Base-by-base conservation (phyloP, 2,113 vertebrate species). In the Solenodon paradoxus region DNA sequence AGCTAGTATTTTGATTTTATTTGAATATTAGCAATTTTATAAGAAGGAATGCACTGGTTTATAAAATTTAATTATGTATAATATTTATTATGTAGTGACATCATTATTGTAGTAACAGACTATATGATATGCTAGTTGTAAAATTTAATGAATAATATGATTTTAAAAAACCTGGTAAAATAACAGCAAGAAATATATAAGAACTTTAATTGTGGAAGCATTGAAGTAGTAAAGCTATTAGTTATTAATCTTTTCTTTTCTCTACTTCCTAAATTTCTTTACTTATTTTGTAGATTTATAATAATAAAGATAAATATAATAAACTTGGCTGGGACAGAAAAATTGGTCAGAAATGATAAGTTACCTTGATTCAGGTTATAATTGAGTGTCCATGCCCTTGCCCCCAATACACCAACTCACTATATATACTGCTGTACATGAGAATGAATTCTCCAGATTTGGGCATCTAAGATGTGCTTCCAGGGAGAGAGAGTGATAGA, bases 301-400 rank as follows among this genome's bases (percentile, higher is more conserved):
- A 72, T 22, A 64, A 82, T 75, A 57, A 69, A 63, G 22, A 78
- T 66, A 92, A 81, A 47, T 63, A n/a, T 38, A 88, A 75, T 30
- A 45, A 93, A 89, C 7, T 53, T 66, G 35, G 13, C 9, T 59
- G 32, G 7, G 28, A 20, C 6, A 88, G 19, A 90, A 89, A 71
- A n/a, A n/a, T n/a, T 86, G 35, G 35, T 82, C 22, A 88, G 87
- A 81, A 86, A 38, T 49, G 57, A 96, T 26, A 90, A 66, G 40
- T 30, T 40, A 66, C 45, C 26, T 86, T 83, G 32, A 83, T 82
- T 82, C n/a, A 78, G 38, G 9, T 81, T 81, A 55, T 64, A 42
- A 32, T 0, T 75, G 26, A 57, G 24, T 66, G 15, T 93, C 30
- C 16, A 53, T 3, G 1, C 12, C 12, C 42, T 4, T 3, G 40